These are phyloP conservation scores for Poeciliopsis gracilis DNA, from an alignment of 2,797 vertebrate genomes.

Conservation along the genomic window DNA sequence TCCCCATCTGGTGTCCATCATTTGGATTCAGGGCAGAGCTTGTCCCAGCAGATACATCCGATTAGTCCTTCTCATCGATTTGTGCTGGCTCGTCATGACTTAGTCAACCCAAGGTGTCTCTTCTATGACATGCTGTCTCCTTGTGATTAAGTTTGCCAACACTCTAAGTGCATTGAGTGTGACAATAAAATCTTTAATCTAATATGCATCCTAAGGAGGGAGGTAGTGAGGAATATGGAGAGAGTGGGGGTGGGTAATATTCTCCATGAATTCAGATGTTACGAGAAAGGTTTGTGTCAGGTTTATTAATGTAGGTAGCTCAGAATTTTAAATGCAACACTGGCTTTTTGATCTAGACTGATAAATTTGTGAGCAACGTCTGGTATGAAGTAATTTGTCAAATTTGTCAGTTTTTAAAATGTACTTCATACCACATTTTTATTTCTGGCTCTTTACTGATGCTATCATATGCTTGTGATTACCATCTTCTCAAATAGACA, in stretches of 20 bases:
- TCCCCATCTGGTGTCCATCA: conserved; percentile 75
- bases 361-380: conserved; percentile 12
- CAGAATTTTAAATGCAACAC: conserved; percentile 7
- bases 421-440: conserved; percentile 5
- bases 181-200: conserved; percentile 82
- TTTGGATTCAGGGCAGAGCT: conserved; percentile 78
- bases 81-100: conserved; percentile 76
- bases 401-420: conserved; percentile 5
- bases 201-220: conserved; percentile 75
- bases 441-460: conserved; percentile 20
- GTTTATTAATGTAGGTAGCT: conserved; percentile 39
- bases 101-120: conserved; percentile 80
- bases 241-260: conserved; percentile 44
- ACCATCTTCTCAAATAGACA: conserved; percentile 43
- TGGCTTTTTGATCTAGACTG: conserved; percentile 24
- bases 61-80: conserved; percentile 82
- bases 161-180: conserved; percentile 78
- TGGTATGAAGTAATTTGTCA: conserved; percentile 31
- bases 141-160: conserved; percentile 78
- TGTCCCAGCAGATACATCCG: conserved; percentile 80
- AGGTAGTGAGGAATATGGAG: conserved; percentile 57
- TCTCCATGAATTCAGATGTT: conserved; percentile 58
- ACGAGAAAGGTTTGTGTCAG: conserved; percentile 61
- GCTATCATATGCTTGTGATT: conserved; percentile 27
- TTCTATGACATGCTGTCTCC: conserved; percentile 75